A percentile compares a stretch with the other conserved stretches of the same genome.
Evolutionary conservation across 2,113 vertebrate genomes (phyloP).

Genomic region (Silurus asotus): DNA sequence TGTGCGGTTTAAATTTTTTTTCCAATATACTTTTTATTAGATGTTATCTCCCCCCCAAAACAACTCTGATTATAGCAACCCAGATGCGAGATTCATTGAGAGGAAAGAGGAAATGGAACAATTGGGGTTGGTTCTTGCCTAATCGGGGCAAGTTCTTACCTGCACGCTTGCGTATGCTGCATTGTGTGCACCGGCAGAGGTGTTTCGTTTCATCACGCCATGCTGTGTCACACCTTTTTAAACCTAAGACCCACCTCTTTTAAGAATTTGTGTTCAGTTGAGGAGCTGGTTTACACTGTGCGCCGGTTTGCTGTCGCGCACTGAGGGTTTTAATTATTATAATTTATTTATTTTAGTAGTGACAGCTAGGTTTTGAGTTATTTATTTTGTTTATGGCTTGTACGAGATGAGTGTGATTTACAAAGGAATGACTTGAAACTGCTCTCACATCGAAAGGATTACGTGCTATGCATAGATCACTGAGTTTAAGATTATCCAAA

Average conservation of each 20-base stretch:
- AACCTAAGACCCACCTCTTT: slow-evolving; percentile 61
- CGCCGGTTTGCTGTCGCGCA: not conserved
- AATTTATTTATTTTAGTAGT: not conserved
- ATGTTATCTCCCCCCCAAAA: too few species aligned
- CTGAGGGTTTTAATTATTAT: not conserved
- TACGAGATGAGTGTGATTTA: not conserved
- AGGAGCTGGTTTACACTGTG: not conserved
- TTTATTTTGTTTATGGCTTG: not conserved
- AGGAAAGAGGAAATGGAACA: not conserved
- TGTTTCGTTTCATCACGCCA: slow-evolving; percentile 67
- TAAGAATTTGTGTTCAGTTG: slow-evolving; percentile 26
- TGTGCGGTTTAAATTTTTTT: not conserved
- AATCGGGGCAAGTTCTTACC: slow-evolving; percentile 22
- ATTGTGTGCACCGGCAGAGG: slow-evolving; percentile 52
- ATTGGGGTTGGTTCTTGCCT: not conserved
- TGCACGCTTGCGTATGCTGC: slow-evolving; percentile 2
- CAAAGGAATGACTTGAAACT: slow-evolving; percentile 44
- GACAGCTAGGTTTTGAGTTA: not conserved
- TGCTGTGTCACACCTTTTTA: slow-evolving; percentile 69
- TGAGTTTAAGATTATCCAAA: slow-evolving; percentile 71
- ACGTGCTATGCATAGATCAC: slow-evolving; percentile 69
- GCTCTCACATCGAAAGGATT: slow-evolving; percentile 48
- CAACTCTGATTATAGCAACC: too few species aligned
- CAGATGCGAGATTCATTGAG: not conserved
- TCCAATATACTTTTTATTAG: too few species aligned